phyloP scores from a whole-genome alignment of 2,797 vertebrate genomes.

The Sebastolobus altivelis region DNA sequence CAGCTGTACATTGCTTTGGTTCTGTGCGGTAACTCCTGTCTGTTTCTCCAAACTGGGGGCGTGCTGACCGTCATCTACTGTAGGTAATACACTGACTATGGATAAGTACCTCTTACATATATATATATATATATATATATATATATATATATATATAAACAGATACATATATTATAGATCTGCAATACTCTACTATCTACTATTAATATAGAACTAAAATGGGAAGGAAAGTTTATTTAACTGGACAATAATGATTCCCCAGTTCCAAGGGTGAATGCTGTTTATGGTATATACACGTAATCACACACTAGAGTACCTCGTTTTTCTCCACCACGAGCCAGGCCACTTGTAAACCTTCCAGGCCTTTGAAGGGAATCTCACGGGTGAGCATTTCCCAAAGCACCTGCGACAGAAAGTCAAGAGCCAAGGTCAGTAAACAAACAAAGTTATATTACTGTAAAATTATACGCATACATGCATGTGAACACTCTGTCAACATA shows the following conservation, averaged over 20 bases:
- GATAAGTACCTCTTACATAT: background rate
- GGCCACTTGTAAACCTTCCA: conserved; percentile 99
- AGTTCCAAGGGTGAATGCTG: background rate
- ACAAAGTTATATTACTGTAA: background rate
- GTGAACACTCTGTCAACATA: background rate
- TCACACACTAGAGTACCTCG: conserved; percentile 86
- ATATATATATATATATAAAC: background rate
- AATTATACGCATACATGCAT: background rate
- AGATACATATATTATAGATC: no score
- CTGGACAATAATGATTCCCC: background rate
- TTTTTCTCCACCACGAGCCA: conserved; percentile 99
- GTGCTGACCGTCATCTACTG: background rate
- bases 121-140: background rate
- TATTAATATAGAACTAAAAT: background rate
- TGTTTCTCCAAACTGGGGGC: background rate
- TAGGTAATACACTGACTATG: background rate
- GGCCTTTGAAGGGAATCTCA: conserved; percentile 98
- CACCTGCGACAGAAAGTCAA: conserved; percentile 86
- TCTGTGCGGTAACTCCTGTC: background rate
- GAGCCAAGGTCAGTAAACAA: conserved; percentile 20
- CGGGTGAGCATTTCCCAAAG: conserved; percentile 99
- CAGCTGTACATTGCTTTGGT: background rate
- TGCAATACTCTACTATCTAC: background rate
- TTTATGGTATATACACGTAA: background rate
- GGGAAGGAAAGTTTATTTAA: background rate